Evolutionary conservation across 2,888 invertebrate genomes (phyloP).

Genomic region (Drosophila neoperkinsi): DNA sequence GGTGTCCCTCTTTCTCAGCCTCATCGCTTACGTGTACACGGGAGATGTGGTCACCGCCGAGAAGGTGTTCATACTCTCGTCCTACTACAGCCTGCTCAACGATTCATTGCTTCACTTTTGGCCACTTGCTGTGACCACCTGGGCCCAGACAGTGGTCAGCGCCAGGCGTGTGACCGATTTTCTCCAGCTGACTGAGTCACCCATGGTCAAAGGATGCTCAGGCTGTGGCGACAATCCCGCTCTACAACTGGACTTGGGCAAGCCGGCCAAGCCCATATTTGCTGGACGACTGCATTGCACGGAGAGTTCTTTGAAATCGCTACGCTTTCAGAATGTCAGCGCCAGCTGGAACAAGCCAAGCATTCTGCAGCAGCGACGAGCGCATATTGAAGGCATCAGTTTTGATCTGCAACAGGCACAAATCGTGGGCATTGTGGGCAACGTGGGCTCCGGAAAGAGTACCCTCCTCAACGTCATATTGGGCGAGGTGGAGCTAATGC

Average conservation of each 20-base stretch:
- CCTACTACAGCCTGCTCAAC: constrained; percentile 92
- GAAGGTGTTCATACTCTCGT: constrained; percentile 91
- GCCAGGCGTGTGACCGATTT: constrained; percentile 89
- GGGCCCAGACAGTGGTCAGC: constrained; percentile 91
- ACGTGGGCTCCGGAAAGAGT: constrained; percentile 91
- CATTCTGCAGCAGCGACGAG: constrained; percentile 52
- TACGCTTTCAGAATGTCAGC: constrained; percentile 82
- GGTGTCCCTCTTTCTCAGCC: constrained; percentile 91
- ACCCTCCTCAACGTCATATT: constrained; percentile 90
- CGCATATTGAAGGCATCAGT: constrained; percentile 85
- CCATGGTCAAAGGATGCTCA: constrained; percentile 35
- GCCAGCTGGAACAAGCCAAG: constrained; percentile 86
- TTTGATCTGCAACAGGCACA: constrained; percentile 78
- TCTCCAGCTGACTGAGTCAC: constrained; percentile 83
- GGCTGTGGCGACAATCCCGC: constrained; percentile 72
- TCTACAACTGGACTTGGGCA: constrained; percentile 57
- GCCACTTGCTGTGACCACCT: constrained; percentile 91
- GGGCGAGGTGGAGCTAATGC: constrained; percentile 88
- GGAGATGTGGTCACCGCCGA: constrained; percentile 90
- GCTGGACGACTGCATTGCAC: constrained; percentile 59
- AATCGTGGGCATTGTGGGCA: constrained; percentile 88
- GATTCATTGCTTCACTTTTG: constrained; percentile 92
- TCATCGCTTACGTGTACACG: constrained; percentile 89
- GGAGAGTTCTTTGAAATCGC: constrained; percentile 62
- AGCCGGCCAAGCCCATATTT: constrained; percentile 63